Evolutionary conservation across 2,797 vertebrate species (phyloP).

Genomic region (Passerculus sandwichensis): DNA sequence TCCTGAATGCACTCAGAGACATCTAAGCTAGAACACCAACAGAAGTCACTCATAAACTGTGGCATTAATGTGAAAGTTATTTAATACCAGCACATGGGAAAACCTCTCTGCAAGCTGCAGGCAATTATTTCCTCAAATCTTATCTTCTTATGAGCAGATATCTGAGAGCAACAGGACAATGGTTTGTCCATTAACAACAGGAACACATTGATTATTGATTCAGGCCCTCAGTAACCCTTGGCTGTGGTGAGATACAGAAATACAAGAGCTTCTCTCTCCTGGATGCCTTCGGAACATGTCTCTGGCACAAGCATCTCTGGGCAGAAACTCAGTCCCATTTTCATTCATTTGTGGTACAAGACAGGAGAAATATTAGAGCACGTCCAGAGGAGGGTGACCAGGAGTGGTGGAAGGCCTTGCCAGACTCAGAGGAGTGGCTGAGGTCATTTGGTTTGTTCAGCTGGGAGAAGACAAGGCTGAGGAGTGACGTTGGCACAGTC

Average conservation of each 20-base stretch:
- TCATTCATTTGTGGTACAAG: neutral
- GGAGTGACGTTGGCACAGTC: neutral
- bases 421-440: neutral
- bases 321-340: neutral
- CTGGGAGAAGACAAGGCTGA: neutral
- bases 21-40: neutral
- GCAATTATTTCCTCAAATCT: neutral
- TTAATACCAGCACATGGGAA: neutral
- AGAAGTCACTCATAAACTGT: neutral
- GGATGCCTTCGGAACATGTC: neutral
- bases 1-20: neutral
- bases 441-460: neutral
- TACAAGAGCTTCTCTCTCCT: neutral
- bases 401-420: neutral
- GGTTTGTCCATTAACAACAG: neutral
- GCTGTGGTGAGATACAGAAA: neutral
- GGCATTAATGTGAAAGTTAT: neutral
- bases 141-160: neutral
- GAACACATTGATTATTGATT: neutral
- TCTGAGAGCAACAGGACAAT: neutral
- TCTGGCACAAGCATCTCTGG: neutral
- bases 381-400: neutral
- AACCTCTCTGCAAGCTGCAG: neutral
- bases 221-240: neutral
- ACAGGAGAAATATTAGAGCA: neutral